A percentile compares a stretch with the other conserved stretches of the same genome.
phyloP scores from a whole-genome alignment of 2,888 invertebrate species.

The Strigamia maritima region DNA sequence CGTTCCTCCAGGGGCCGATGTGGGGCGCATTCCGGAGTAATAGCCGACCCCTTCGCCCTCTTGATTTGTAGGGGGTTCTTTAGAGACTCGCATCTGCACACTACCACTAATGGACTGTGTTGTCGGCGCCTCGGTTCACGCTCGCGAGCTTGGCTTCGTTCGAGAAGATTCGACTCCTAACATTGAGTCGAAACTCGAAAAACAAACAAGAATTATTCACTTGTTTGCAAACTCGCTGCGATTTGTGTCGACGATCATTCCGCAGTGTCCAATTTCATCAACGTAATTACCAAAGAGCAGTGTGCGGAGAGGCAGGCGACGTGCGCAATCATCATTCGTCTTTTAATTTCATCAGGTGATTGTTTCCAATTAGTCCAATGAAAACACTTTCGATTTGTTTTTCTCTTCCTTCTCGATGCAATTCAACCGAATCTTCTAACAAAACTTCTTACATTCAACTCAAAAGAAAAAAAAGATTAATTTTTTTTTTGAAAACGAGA shows the following conservation, averaged over 20 bases:
- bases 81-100: slow-evolving; percentile 3
- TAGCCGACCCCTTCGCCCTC: not conserved
- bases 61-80: slow-evolving; percentile 22
- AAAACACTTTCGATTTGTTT: slow-evolving; percentile 13
- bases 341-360: slow-evolving; percentile 15
- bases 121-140: not conserved
- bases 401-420: not conserved
- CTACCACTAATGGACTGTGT: slow-evolving; percentile 1
- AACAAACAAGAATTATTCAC: slow-evolving; percentile 15
- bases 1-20: slow-evolving; percentile 25
- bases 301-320: not conserved
- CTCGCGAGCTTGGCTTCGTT: not conserved
- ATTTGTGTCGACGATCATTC: not conserved
- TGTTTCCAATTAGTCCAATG: slow-evolving; percentile 15
- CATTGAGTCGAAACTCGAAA: not conserved
- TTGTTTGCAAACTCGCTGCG: slow-evolving; percentile 5
- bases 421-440: not conserved
- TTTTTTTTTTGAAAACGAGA: too few relatives aligned
- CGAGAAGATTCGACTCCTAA: not conserved
- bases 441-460: not conserved
- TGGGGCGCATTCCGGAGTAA: not conserved
- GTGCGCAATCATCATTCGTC: slow-evolving; percentile 5
- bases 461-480: not conserved
- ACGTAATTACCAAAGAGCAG: slow-evolving; percentile 9
- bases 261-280: slow-evolving; percentile 15